A percentile compares a stretch with the other conserved stretches of the same genome.
These are phyloP conservation scores for Meandrusa payeni DNA, from an alignment of 2,888 invertebrate genomes.

Conservation along the genomic window DNA sequence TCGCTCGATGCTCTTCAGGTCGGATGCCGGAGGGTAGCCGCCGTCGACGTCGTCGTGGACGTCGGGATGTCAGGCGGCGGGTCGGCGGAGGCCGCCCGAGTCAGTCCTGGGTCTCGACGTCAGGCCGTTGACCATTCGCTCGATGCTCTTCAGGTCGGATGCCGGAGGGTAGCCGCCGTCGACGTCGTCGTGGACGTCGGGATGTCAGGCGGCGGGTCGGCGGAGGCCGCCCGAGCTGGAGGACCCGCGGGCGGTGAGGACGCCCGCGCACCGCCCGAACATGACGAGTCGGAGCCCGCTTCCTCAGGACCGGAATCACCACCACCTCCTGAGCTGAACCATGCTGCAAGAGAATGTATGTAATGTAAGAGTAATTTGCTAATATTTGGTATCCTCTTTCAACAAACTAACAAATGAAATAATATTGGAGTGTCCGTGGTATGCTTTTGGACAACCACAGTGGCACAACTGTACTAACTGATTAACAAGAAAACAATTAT, in stretches of 20 bases:
- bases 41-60: constrained; percentile 72
- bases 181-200: constrained; percentile 85
- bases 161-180: constrained; percentile 84
- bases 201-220: constrained; percentile 88
- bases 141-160: constrained; percentile 88
- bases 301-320: constrained; percentile 83
- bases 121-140: constrained; percentile 83
- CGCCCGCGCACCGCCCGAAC: constrained; percentile 83
- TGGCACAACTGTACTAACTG: too few species aligned
- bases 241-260: constrained; percentile 79
- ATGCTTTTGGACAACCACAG: too few species aligned
- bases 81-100: constrained; percentile 75
- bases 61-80: constrained; percentile 80
- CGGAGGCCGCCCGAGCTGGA: too few species aligned
- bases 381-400: too few species aligned
- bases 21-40: constrained; percentile 84
- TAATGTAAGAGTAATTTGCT: too few species aligned
- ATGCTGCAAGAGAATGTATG: constrained; percentile 74
- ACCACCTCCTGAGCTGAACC: constrained; percentile 82
- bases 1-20: constrained; percentile 97
- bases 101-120: constrained; percentile 55
- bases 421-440: too few species aligned
- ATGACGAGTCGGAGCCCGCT: constrained; percentile 87
- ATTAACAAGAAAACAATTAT: too few species aligned
- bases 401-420: too few species aligned